phyloP scores from a whole-genome alignment of 2,113 vertebrate species.

The Nyctereutes procyonoides region DNA sequence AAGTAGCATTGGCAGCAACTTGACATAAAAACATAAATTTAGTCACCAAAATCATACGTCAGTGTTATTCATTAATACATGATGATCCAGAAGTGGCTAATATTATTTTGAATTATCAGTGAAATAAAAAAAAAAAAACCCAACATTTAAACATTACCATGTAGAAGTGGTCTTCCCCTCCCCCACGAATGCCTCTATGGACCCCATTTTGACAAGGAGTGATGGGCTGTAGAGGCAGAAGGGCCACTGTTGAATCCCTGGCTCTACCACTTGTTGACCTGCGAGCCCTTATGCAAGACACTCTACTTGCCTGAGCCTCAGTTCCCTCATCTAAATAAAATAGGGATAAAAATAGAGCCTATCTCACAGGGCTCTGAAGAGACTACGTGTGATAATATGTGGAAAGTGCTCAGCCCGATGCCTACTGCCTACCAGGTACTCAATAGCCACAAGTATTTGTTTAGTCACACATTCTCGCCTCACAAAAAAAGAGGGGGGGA shows the following conservation, averaged over 20 bases:
- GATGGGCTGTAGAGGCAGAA: background rate
- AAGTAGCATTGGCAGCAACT: background rate
- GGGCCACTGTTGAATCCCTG: background rate
- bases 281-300: background rate
- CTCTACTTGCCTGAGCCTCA: background rate
- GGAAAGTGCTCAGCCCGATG: background rate
- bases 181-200: background rate
- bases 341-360: background rate
- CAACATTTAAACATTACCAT: background rate
- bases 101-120: background rate
- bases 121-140: background rate
- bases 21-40: conserved; percentile 28
- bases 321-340: background rate
- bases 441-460: background rate
- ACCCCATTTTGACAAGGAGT: background rate
- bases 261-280: background rate
- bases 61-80: background rate
- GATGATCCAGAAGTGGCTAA: background rate
- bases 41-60: background rate
- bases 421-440: background rate
- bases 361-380: background rate
- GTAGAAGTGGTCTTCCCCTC: background rate
- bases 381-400: background rate
- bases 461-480: background rate
- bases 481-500: background rate